These are phyloP conservation scores for Metopolophium dirhodum DNA, from an alignment of 1,140 invertebrate genomes.

Conservation along the genomic window DNA sequence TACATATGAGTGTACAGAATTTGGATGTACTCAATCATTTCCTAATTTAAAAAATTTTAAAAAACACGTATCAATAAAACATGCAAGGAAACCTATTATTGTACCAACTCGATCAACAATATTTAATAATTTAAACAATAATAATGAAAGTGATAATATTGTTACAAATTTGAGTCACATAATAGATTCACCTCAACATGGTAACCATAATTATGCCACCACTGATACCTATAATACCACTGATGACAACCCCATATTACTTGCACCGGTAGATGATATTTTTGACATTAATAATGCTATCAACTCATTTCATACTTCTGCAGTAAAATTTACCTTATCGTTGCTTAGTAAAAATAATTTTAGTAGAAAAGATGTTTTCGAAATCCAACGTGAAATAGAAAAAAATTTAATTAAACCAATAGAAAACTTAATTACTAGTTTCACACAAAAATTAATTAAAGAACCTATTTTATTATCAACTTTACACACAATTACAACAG, in stretches of 20 bases:
- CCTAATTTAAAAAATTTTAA: no score
- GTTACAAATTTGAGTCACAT: background rate
- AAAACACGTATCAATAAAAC: background rate
- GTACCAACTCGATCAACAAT: background rate
- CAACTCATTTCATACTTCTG: background rate
- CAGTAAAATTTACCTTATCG: background rate
- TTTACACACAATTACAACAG: no score
- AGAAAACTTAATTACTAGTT: background rate
- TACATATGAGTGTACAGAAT: no score
- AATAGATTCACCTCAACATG: background rate
- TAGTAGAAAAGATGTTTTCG: background rate
- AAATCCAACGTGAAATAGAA: background rate
- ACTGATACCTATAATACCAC: background rate
- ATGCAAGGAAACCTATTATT: background rate
- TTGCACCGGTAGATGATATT: background rate
- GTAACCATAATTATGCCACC: background rate
- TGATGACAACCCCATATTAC: background rate
- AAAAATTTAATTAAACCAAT: background rate
- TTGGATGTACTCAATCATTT: no score
- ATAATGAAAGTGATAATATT: background rate
- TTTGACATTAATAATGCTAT: background rate
- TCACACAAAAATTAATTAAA: background rate
- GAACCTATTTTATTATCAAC: background rate
- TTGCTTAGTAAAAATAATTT: background rate
- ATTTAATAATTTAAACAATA: background rate